These are phyloP conservation scores for Larimichthys crocea DNA, from an alignment of 2,113 vertebrate genomes.

Conservation along the genomic window DNA sequence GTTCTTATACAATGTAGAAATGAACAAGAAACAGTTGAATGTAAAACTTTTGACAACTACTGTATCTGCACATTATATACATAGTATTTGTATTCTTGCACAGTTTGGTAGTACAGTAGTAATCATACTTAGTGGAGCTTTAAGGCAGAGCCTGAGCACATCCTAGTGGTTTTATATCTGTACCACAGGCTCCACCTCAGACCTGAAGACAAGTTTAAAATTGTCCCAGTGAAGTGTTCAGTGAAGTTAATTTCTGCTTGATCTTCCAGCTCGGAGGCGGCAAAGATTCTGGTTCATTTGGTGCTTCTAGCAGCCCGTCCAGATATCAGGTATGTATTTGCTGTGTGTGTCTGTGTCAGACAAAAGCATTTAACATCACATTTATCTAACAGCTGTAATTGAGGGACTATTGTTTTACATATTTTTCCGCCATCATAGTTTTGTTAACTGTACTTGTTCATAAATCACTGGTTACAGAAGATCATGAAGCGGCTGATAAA, in stretches of 20 bases:
- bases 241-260: background rate
- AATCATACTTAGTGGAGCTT: background rate
- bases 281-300: conserved; percentile 63
- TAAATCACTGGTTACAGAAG: conserved; percentile 85
- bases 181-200: conserved; percentile 19
- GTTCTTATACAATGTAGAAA: too few species aligned
- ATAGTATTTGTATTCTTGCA: background rate
- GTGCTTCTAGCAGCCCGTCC: conserved; percentile 35
- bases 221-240: background rate
- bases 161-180: conserved; percentile 53
- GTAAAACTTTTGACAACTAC: too few species aligned
- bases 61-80: too few species aligned
- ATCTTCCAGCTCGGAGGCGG: conserved; percentile 67
- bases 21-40: too few species aligned
- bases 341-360: background rate
- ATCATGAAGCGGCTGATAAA: conserved; percentile 99
- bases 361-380: background rate
- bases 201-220: background rate
- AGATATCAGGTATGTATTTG: conserved; percentile 72
- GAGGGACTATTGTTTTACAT: background rate
- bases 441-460: background rate
- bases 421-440: too few species aligned
- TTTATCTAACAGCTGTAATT: background rate
- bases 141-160: conserved; percentile 49
- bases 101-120: background rate